Evolutionary conservation across 1,140 invertebrate species (phyloP).

Genomic region (Lepidotrigona ventralis): DNA sequence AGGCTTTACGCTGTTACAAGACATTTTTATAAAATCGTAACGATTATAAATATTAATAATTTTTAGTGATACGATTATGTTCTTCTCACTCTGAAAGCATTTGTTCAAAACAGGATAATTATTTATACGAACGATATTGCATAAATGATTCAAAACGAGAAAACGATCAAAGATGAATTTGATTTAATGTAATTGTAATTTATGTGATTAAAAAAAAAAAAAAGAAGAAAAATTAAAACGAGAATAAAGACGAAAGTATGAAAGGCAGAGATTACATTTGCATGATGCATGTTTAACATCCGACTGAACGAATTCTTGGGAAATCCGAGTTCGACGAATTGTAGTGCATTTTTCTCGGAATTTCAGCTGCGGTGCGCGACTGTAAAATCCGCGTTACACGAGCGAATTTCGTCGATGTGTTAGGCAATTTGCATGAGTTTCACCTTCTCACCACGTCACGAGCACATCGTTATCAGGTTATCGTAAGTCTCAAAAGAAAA

Average conservation of each 20-base stretch:
- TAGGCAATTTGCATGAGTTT: slow-evolving; percentile 12
- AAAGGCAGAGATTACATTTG: neutral
- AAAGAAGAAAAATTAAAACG: neutral
- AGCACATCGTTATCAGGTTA: slow-evolving; percentile 22
- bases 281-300: neutral
- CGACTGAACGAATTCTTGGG: neutral
- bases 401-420: slow-evolving; percentile 5
- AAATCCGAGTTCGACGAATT: neutral
- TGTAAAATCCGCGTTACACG: slow-evolving; percentile 2
- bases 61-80: no score
- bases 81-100: no score
- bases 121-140: neutral
- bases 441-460: slow-evolving; percentile 2
- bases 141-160: neutral
- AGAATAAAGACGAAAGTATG: neutral
- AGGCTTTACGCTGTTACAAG: no score
- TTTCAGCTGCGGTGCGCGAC: neutral
- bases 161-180: neutral
- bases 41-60: no score
- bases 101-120: no score
- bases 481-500: slow-evolving; percentile 25
- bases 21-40: no score
- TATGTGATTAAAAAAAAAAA: neutral
- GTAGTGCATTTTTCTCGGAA: neutral
- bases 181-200: neutral